A percentile compares a stretch with the other conserved stretches of the same genome.
These are phyloP conservation scores for Vireo altiloquus DNA, from an alignment of 2,113 vertebrate species.

Conservation along the genomic window DNA sequence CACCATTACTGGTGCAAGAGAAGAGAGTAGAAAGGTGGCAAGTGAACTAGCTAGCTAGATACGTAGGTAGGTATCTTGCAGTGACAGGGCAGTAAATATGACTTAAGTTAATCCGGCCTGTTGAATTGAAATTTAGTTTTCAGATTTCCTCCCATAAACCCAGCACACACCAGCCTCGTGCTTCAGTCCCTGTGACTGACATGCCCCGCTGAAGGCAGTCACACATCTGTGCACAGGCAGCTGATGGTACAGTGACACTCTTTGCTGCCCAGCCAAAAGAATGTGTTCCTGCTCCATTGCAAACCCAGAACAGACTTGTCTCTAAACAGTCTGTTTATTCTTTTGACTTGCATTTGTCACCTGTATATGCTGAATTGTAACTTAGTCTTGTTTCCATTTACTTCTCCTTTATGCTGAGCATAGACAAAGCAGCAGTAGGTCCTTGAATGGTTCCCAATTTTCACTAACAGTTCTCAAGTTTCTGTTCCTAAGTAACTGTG, in stretches of 20 bases:
- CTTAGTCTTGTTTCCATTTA: neutral
- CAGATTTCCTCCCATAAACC: neutral
- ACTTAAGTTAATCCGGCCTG: neutral
- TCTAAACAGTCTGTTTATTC: neutral
- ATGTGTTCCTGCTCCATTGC: neutral
- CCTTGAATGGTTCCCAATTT: neutral
- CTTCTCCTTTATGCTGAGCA: neutral
- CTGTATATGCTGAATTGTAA: neutral
- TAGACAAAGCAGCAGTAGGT: neutral
- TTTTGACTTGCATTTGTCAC: neutral
- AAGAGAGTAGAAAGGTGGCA: neutral
- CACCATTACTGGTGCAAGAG: neutral
- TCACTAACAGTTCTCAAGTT: neutral
- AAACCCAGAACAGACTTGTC: neutral
- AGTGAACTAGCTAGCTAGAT: neutral
- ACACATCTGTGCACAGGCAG: rapidly evolving
- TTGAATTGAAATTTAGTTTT: neutral
- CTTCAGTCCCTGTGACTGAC: neutral
- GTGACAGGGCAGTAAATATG: neutral
- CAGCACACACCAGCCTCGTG: rapidly evolving
- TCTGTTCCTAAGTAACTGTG: neutral
- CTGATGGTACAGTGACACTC: neutral
- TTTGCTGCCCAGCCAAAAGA: neutral
- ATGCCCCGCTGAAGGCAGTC: rapidly evolving
- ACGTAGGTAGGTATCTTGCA: neutral